Base-by-base conservation (phyloP, 2,797 vertebrate genomes). In the Calcarius lapponicus region DNA sequence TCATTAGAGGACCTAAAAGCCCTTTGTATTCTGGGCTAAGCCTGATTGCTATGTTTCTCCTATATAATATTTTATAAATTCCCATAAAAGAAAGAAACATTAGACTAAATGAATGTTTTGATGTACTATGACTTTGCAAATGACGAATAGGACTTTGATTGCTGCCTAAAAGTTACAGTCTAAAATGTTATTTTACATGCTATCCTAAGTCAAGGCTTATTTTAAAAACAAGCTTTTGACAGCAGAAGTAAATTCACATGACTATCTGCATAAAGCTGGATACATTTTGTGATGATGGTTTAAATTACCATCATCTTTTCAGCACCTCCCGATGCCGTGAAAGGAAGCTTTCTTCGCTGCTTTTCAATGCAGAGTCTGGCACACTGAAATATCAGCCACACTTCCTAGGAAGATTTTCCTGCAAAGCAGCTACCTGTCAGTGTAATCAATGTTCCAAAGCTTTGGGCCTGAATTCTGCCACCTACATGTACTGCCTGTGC, bases 41-140 rank as follows among this genome's bases (percentile, higher is more conserved):
- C 60, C 65, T 71, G 80, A 88, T 81, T 92, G 83, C 50, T 82
- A 0, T 72, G 66, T 80, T 96, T 89, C 64, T 73, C 53, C 92
- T 90, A 73, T 81, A 88, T 94, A 95, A 88, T 92, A 93, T 92
- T 93, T 94, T 96, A 95, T 84, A 96, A 94, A 93, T 84, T 67
- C 88, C 42, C 84, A 78, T 94, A 95, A 94, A 95, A 93, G 51
- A 93, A 94, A 58, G 83, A 89, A 96, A 92, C 71, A 64, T 22
- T 73, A 50, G 58, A 80, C n/a, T 90, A 84, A 93, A 90, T 89
- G 45, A 91, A 84, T 85, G 56, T 81, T 88, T 92, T 92, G 45
- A 92, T 92, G 74, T 69, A 53, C 25, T 70, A 34, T 48, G 36
- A 72, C 58, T 95, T 84, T 54, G 60, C 73, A 88, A 58, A 58